Evolutionary conservation across 1,140 invertebrate genomes (phyloP).

Genomic region (Drosophila pruinosa): DNA sequence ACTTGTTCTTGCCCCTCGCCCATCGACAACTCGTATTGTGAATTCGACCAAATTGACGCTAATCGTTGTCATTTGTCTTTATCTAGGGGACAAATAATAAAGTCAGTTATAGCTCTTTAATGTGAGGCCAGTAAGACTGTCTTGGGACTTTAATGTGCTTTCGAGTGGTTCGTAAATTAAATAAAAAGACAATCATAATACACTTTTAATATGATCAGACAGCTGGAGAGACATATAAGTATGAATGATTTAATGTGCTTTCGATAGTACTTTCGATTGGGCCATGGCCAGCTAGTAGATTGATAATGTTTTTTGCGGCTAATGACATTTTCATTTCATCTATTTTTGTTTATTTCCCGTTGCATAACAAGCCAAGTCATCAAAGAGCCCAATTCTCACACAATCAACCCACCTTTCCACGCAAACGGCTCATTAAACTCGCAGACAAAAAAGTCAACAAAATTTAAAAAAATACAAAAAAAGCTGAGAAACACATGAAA

Average conservation of each 20-base stretch:
- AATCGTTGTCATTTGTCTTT: constrained; percentile 58
- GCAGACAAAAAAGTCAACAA: constrained; percentile 23
- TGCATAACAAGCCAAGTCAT: constrained; percentile 20
- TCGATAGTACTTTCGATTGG: too few relatives aligned
- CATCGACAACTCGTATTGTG: constrained; percentile 9
- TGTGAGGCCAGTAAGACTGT: background rate
- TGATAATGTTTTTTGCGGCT: background rate
- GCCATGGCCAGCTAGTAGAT: background rate
- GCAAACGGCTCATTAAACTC: constrained; percentile 68
- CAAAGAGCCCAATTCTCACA: constrained; percentile 45
- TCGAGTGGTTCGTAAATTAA: too few relatives aligned
- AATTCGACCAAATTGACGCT: constrained; percentile 42
- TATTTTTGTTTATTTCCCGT: constrained; percentile 8
- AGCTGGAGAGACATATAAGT: too few relatives aligned
- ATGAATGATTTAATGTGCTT: background rate
- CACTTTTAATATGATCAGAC: background rate
- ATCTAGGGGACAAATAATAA: constrained; percentile 24
- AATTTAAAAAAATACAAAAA: constrained; percentile 39
- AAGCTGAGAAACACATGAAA: constrained; percentile 36
- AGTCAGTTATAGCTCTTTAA: too few relatives aligned
- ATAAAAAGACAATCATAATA: too few relatives aligned
- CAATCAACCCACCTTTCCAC: constrained; percentile 61
- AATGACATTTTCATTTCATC: background rate
- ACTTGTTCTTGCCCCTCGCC: background rate
- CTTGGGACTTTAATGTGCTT: background rate